These are phyloP conservation scores for Meliscaeva auricollis DNA, from an alignment of 2,888 invertebrate species.

Conservation along the genomic window DNA sequence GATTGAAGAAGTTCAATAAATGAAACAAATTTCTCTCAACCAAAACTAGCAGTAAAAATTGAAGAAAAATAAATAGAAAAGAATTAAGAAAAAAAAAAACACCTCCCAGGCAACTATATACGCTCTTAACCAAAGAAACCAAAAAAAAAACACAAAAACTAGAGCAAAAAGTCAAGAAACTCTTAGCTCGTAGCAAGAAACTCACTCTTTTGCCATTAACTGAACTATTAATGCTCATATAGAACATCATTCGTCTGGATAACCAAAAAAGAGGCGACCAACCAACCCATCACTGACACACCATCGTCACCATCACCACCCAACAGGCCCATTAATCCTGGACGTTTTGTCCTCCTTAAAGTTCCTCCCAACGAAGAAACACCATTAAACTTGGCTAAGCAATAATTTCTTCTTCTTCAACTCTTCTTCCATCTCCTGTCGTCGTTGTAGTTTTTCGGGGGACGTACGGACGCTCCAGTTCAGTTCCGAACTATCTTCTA, in stretches of 20 bases:
- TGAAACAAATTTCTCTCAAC: conserved; percentile 37
- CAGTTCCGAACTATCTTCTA: neutral
- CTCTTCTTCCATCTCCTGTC: conserved; percentile 19
- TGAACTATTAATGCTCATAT: conserved; percentile 68
- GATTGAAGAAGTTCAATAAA: conserved; percentile 62
- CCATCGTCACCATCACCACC: conserved; percentile 5
- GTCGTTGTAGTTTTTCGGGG: neutral
- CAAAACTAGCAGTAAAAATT: conserved; percentile 7
- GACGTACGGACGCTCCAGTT: neutral
- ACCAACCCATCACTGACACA: conserved; percentile 22
- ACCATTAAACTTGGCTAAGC: conserved; percentile 73
- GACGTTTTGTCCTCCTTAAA: conserved; percentile 22
- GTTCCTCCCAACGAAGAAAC: conserved; percentile 44
- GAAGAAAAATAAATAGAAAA: conserved; percentile 6
- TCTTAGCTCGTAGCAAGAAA: conserved; percentile 60
- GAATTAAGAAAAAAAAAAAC: neutral
- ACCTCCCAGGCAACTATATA: conserved; percentile 5
- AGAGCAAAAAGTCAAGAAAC: conserved; percentile 71
- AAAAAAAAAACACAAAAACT: conserved; percentile 46
- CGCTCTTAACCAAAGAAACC: conserved; percentile 13
- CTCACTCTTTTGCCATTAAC: conserved; percentile 70
- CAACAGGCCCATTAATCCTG: conserved; percentile 56
- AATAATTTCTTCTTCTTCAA: conserved; percentile 65
- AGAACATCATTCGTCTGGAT: conserved; percentile 61
- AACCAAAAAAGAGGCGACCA: conserved; percentile 32